Evolutionary conservation across 2,888 invertebrate genomes (phyloP).

Genomic region (Hipparchia semele): DNA sequence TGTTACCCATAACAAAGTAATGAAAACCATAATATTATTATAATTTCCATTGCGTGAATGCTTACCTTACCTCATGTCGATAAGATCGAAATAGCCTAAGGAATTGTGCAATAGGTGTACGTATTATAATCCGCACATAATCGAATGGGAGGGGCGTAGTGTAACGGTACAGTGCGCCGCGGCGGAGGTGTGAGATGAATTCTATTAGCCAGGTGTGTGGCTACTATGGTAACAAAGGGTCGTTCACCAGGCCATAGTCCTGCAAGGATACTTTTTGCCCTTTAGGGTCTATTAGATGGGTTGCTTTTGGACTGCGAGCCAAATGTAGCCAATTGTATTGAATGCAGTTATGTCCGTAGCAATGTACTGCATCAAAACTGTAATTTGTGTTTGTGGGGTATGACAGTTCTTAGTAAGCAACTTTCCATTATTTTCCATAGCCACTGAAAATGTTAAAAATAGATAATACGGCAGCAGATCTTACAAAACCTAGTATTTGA

Average conservation of each 20-base stretch:
- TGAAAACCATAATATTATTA: constrained; percentile 5
- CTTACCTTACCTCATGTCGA: constrained; percentile 1
- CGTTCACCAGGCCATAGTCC: constrained; percentile 46
- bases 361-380: too few species aligned
- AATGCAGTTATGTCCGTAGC: too few species aligned
- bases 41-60: constrained; percentile 10
- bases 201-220: constrained; percentile 61
- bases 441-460: too few species aligned
- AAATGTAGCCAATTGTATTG: too few species aligned
- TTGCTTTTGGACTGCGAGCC: too few species aligned
- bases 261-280: too few species aligned
- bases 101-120: constrained; percentile 2
- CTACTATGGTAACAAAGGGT: constrained; percentile 49
- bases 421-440: too few species aligned
- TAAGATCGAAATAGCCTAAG: constrained; percentile 5
- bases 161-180: constrained; percentile 63
- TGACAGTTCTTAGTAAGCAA: too few species aligned
- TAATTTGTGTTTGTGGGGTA: too few species aligned
- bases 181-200: constrained; percentile 69
- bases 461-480: too few species aligned
- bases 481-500: too few species aligned
- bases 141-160: constrained; percentile 59
- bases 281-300: too few species aligned
- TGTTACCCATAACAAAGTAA: background rate
- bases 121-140: constrained; percentile 2